A percentile compares a stretch with the other conserved stretches of the same genome.
Evolutionary conservation across 2,797 vertebrate genomes (phyloP).

Genomic region (Pangasius sanitwongsei): DNA sequence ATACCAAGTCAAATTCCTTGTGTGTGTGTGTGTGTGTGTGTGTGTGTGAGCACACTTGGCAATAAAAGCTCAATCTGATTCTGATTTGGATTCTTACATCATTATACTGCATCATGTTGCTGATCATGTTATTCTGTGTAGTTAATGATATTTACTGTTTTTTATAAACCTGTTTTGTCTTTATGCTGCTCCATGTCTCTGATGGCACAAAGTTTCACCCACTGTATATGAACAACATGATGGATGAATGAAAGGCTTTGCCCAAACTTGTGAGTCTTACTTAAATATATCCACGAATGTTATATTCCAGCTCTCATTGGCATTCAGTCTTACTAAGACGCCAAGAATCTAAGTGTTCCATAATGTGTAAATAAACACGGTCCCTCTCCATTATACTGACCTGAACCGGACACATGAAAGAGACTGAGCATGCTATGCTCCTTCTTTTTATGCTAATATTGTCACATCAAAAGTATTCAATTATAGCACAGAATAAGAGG

Average conservation of each 20-base stretch:
- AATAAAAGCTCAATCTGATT: too few species aligned
- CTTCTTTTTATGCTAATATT: slow-evolving; percentile 57
- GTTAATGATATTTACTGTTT: background rate
- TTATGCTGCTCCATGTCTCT: background rate
- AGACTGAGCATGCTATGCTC: background rate
- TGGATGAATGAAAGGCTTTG: background rate
- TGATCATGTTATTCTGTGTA: background rate
- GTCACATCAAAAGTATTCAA: slow-evolving; percentile 53
- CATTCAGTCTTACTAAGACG: background rate
- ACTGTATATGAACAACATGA: background rate
- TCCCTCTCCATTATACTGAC: slow-evolving; percentile 27
- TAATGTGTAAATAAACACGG: background rate
- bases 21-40: too few species aligned
- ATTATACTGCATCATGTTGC: background rate
- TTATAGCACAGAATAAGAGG: slow-evolving; percentile 38
- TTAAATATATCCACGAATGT: background rate
- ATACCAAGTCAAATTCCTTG: too few species aligned
- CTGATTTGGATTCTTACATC: background rate
- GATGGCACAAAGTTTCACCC: background rate
- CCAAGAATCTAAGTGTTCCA: background rate
- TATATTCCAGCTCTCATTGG: background rate
- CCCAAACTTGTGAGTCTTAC: background rate
- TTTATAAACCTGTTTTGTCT: background rate
- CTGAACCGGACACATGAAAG: slow-evolving; percentile 45
- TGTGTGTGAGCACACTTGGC: too few species aligned